phyloP scores from a whole-genome alignment of 1,140 invertebrate genomes.

The Euborellia annulipes region DNA sequence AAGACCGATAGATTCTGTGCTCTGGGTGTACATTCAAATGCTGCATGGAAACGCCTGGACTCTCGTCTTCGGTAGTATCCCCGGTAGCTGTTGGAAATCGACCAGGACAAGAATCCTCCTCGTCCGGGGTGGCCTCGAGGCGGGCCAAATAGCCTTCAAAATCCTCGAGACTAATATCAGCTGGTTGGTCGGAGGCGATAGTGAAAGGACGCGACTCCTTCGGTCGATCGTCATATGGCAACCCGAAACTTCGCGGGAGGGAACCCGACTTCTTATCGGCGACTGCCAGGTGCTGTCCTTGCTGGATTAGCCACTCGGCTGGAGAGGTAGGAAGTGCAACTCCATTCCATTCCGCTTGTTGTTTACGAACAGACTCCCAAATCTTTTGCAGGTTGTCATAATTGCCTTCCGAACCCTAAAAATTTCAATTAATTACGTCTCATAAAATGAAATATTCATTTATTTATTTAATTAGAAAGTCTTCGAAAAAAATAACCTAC shows the following conservation, averaged over 20 bases:
- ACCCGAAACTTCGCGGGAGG: constrained; percentile 52
- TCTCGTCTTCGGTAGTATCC: constrained; percentile 31
- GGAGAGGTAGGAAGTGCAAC: constrained; percentile 34
- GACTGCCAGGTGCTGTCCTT: constrained; percentile 33
- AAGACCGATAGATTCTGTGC: constrained; percentile 56
- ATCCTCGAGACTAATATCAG: constrained; percentile 32
- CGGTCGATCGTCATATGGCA: constrained; percentile 28
- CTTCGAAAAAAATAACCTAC: no score
- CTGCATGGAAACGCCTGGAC: constrained; percentile 16
- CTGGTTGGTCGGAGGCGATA: constrained; percentile 49
- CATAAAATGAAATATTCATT: no score
- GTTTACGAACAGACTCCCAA: constrained; percentile 25
- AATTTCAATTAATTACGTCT: no score
- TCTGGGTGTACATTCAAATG: constrained; percentile 49
- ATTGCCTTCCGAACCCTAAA: constrained; percentile 17
- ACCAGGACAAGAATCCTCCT: constrained; percentile 28
- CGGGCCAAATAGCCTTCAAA: constrained; percentile 38
- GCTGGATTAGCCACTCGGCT: constrained; percentile 41
- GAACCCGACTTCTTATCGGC: constrained; percentile 51
- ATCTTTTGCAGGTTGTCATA: constrained; percentile 33
- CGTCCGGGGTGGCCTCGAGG: constrained; percentile 26
- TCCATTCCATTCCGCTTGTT: constrained; percentile 7
- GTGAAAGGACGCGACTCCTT: constrained; percentile 45
- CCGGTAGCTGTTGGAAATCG: constrained; percentile 21
- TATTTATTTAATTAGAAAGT: no score